Base-by-base conservation (phyloP, 2,113 vertebrate genomes). In the Aix galericulata region DNA sequence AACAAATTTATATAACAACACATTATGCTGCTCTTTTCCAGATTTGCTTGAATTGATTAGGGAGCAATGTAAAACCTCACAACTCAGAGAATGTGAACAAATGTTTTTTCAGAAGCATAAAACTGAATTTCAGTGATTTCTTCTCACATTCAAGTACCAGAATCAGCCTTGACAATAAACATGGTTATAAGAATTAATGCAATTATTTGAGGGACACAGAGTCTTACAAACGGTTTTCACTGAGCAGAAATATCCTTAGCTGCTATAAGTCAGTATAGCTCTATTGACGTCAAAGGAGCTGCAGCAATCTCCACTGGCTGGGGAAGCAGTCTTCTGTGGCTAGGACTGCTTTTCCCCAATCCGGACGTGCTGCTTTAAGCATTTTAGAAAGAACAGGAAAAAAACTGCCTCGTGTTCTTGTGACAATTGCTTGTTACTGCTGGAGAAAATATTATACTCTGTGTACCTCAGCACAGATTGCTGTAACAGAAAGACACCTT, bases 401-500 rank as follows among this genome's bases (percentile, higher is more conserved):
- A 96, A 81, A 48, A 48, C 46, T 69, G 62, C 71, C 69, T 94
- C 66, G 53, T 58, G n/a, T 59, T 82, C 80, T 93, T 94, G 69
- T 88, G 92, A 93, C 92, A 94, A 82, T 94, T 91, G 67, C 90
- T 95, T 89, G 67, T 91, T 97, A 73, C 73, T 73, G 48, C 78
- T 0, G 2, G 83, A 92, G 90, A 92, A 96, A 96, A 95, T 96
- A 96, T 82, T 94, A 31, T 62, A 46, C 34, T 69, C 44, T 5
- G 58, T 91, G 83, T 96, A 46, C 93, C 58, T 94, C 2, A 0
- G 86, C 83, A 85, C 63, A 92, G 62, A 84, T 86, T 95, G 62
- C 81, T 11, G 48, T 82, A 93, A 96, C 77, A 96, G 92, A 95
- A 84, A 94, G 94, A 93, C 93, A 94, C 96, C 95, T 96, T 97